phyloP scores from a whole-genome alignment of 1,140 invertebrate species.

The Neodiprion fabricii region DNA sequence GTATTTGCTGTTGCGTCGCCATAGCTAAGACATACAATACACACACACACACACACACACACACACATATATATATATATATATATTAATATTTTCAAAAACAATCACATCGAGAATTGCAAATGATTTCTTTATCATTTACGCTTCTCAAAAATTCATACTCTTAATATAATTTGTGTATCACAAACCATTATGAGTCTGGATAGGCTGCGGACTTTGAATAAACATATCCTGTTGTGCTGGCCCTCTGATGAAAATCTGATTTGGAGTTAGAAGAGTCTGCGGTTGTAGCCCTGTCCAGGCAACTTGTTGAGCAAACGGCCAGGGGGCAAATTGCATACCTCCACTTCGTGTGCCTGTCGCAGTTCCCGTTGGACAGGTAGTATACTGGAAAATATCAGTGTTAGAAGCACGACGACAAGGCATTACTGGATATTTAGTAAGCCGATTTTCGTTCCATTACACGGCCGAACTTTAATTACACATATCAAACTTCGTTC shows the following conservation, averaged over 20 bases:
- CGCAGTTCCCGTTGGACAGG: constrained; percentile 69
- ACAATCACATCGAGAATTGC: constrained; percentile 17
- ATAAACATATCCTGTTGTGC: constrained; percentile 87
- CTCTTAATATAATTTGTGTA: constrained; percentile 38
- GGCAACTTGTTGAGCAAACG: constrained; percentile 72
- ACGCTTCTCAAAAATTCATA: too few relatives aligned
- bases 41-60: background rate
- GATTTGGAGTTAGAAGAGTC: constrained; percentile 72
- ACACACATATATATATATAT: constrained; percentile 9
- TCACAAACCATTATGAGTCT: constrained; percentile 68
- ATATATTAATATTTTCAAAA: constrained; percentile 13
- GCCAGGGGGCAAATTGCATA: constrained; percentile 69
- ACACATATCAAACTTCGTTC: background rate
- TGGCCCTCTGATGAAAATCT: constrained; percentile 82
- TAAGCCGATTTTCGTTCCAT: constrained; percentile 8
- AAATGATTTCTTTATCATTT: too few relatives aligned
- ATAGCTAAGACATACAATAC: constrained; percentile 41
- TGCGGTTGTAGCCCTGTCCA: constrained; percentile 73
- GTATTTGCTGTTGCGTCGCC: constrained; percentile 63
- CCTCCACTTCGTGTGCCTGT: constrained; percentile 65
- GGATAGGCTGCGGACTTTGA: constrained; percentile 75
- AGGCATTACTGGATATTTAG: constrained; percentile 13
- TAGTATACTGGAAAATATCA: constrained; percentile 58
- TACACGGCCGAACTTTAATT: background rate
- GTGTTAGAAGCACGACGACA: constrained; percentile 39